Evolutionary conservation across 2,888 invertebrate genomes (phyloP), one percentile per base, ranked within the genome.

Genomic region (Idaea dimidiata): DNA sequence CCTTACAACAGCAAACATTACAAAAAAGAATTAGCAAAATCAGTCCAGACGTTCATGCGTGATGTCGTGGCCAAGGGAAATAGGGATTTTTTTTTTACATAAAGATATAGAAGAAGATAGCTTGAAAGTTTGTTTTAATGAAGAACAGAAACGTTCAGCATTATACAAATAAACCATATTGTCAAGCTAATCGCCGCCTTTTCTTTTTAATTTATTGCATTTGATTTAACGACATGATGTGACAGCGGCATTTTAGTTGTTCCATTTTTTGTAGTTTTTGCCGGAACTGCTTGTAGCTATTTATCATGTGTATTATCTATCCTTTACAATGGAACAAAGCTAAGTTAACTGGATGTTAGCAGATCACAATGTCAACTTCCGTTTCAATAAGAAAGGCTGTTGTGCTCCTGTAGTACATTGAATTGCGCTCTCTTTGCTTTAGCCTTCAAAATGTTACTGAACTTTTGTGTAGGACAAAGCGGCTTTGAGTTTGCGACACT

Each of bases 321-420:
- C 60, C 65, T 31, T 43, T 61, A 71, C 68, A 72, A 73, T 65
- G 62, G 69, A 77, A 80, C 78, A 83, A 82, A 73, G 75, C 68
- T 61, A 70, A 72, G 72, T 78, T 74, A 78, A 72, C 71, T 65
- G 55, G 62, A 74, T 78, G 80, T 82, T 79, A 75, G 78, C 74
- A 74, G 79, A 81, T 76, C 77, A 69, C 71, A 83, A 80, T 80
- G 82, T 82, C 80, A 81, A 86, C 87, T 86, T 87, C 87, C 86
- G 86, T 81, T 83, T 79, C 73, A 70, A 71, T 70, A 75, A 77
- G 72, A 74, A 73, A 72, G 68, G 67, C 68, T 62, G 65, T 69
- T 69, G 70, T 69, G 67, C 68, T 71, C 71, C 71, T 69, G 68
- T 68, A 71, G 70, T 64, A 73, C 75, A 75, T 79, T 81, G 80